Base-by-base conservation (phyloP, 2,797 vertebrate species). In the Rhodeus uyekii region DNA sequence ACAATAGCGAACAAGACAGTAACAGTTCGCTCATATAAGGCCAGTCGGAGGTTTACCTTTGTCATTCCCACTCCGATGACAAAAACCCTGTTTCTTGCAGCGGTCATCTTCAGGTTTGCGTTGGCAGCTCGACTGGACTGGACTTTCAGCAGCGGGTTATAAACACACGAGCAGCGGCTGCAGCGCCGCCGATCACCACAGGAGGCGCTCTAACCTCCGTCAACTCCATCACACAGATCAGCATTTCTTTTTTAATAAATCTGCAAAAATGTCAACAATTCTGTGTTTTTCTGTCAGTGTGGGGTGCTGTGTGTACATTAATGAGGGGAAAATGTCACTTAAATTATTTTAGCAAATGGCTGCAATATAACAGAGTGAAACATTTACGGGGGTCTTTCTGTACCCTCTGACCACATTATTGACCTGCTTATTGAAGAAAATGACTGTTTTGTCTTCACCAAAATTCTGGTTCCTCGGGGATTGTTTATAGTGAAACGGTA, bases 31-130 rank as follows among this genome's bases (percentile, higher is more conserved):
- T 65, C 5, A 80, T 48, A 50, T 63, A 19, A 63, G n/a, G 2
- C 24, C 19, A 63, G 29, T 27, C 32, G 16, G 8, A 38, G 12
- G 2, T 60, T 83, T 95, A 99, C 98, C 97, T 99, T 97, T 39
- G 98, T 99, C 97, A 99, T 98, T 14, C 97, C 97, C 50, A 99
- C 97, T 14, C 98, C 97, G 88, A 97, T 92, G 87, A 98, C 96
- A 89, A 97, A 99, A 46, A 96, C 97, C 42, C 93, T 93, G 82
- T 89, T 94, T 36, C 27, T 90, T n/a, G 1, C 8, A 0, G 89
- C 91, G 39, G 87, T 88, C 94, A 93, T 92, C 73, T 82, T 86
- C 12, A 50, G 44, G 1, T n/a, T 22, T 24, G 39, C 18, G 34
- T 6, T 63, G 44, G 39, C 34, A 18, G 16, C 14, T 50, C 13